Evolutionary conservation across 2,113 vertebrate genomes (phyloP).

Genomic region (Laticauda colubrina): DNA sequence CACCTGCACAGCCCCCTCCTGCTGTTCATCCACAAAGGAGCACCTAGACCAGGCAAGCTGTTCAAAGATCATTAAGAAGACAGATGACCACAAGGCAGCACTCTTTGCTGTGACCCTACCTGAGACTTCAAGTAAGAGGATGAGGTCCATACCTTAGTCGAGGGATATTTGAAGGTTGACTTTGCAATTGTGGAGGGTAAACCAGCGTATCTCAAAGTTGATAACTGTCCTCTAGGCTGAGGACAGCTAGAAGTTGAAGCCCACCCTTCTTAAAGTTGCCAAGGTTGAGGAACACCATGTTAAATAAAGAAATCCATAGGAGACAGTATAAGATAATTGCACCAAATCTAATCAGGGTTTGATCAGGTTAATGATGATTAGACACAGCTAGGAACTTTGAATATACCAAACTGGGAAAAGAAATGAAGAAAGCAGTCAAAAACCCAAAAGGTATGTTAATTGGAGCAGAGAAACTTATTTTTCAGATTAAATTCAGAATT

Average conservation of each 20-base stretch:
- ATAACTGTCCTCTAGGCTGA: neutral
- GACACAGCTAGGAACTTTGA: neutral
- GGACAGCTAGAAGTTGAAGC: neutral
- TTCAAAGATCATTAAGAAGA: constrained; percentile 15
- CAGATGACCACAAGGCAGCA: neutral
- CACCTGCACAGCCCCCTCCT: constrained; percentile 65
- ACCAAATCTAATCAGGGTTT: neutral
- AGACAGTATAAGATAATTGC: neutral
- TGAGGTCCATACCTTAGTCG: neutral
- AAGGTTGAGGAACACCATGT: neutral
- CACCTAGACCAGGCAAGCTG: constrained; percentile 68
- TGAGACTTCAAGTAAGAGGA: neutral
- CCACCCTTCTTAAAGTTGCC: neutral
- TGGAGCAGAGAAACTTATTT: too few species aligned
- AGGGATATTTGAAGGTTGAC: neutral
- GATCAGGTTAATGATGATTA: neutral
- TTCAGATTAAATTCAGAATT: too few species aligned
- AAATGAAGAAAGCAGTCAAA: neutral
- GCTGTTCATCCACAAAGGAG: constrained; percentile 59
- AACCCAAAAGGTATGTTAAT: neutral
- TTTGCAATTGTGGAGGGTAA: neutral
- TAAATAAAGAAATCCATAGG: neutral
- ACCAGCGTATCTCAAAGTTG: neutral
- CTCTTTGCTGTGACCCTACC: neutral
- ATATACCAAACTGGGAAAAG: neutral